A percentile compares a stretch with the other conserved stretches of the same genome.
Evolutionary conservation across 2,797 vertebrate genomes (phyloP).

Genomic region (Euphonia xanthogaster): DNA sequence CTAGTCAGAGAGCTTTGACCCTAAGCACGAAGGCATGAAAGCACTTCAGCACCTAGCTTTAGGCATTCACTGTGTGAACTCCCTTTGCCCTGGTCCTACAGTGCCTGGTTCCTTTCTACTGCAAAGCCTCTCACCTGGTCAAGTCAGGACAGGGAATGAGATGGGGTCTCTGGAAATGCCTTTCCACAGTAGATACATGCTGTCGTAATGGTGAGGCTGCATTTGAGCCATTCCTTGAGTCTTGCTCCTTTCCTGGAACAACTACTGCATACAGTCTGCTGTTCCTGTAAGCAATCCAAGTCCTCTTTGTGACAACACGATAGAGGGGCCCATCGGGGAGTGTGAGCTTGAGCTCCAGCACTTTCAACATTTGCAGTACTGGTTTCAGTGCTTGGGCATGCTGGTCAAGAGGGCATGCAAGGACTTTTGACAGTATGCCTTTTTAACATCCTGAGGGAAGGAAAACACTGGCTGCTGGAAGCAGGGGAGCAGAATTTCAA

Average conservation of each 20-base stretch:
- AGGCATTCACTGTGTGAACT: neutral
- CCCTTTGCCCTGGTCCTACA: neutral
- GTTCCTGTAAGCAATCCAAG: neutral
- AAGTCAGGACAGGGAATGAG: neutral
- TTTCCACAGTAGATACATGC: neutral
- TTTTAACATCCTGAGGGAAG: neutral
- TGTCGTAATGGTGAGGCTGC: rapidly evolving
- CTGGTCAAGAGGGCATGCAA: neutral
- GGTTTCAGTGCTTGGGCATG: constrained; percentile 1
- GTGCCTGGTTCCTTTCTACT: neutral
- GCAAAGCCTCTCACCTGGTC: neutral
- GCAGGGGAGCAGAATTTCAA: neutral
- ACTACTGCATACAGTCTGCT: neutral
- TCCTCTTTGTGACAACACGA: neutral
- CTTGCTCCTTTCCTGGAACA: neutral
- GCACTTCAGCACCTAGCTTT: neutral
- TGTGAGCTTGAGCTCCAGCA: neutral
- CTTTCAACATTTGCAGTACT: neutral
- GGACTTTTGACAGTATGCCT: neutral
- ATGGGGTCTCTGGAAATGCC: neutral
- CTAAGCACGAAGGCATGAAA: neutral
- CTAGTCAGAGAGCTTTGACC: neutral
- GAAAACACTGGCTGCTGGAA: neutral
- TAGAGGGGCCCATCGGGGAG: neutral
- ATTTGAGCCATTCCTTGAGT: neutral